Evolutionary conservation across 2,888 invertebrate species (phyloP).

Genomic region (Perizoma affinitatum): DNA sequence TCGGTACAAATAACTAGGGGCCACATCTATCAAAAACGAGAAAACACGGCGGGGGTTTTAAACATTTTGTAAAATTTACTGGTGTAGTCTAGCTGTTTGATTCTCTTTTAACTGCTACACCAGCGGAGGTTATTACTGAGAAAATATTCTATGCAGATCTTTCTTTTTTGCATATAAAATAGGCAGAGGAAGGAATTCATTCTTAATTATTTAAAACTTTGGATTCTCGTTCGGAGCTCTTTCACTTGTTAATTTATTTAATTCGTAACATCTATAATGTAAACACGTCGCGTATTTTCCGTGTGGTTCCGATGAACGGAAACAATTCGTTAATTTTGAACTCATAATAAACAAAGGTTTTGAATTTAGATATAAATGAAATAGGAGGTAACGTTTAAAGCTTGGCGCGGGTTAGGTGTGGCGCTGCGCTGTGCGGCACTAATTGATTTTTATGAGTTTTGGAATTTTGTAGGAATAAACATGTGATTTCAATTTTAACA

Average conservation of each 20-base stretch:
- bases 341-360: conserved; percentile 40
- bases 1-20: too few species aligned
- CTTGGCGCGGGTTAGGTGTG: conserved; percentile 8
- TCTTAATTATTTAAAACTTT: conserved; percentile 37
- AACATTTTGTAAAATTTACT: conserved; percentile 13
- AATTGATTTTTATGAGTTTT: conserved; percentile 34
- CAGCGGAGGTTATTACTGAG: conserved; percentile 39
- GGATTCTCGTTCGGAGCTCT: conserved; percentile 16
- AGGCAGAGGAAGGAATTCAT: conserved; percentile 37
- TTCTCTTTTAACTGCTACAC: conserved; percentile 32
- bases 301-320: conserved; percentile 18
- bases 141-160: conserved; percentile 60
- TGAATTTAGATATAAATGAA: conserved; percentile 39
- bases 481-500: neutral
- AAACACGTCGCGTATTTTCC: conserved; percentile 22
- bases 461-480: conserved; percentile 4
- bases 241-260: conserved; percentile 29
- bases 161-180: conserved; percentile 37
- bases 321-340: conserved; percentile 32
- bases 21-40: too few species aligned
- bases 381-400: conserved; percentile 28
- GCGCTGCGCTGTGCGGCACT: conserved; percentile 16
- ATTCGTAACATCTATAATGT: conserved; percentile 25
- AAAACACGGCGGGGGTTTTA: neutral
- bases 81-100: conserved; percentile 40